Evolutionary conservation across 2,888 invertebrate species (phyloP), one percentile per base, ranked within the genome.

Genomic region (Athalia circularis): DNA sequence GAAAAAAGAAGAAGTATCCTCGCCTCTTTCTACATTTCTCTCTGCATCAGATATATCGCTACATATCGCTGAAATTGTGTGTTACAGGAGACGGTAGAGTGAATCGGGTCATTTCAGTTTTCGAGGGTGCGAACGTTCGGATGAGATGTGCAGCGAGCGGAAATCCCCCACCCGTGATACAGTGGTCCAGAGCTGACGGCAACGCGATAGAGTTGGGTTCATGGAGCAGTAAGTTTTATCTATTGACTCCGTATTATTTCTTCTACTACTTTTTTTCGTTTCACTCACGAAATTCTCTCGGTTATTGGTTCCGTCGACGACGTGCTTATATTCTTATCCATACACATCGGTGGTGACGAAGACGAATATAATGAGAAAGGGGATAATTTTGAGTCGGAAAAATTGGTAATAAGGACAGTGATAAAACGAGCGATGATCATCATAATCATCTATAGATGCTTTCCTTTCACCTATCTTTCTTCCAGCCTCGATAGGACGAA

Each of bases 61-160:
- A 29, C 29, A 29, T 29, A 29, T 29, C 29, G 29, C 29, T 29
- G 29, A 29, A 29, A 54, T 7, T 52, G 5, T 76, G n/a, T 67
- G 50, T 75, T 81, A 43, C 68, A 81, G 83, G 79, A 50, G 83
- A 82, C 78, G 61, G 80, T 80, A 47, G 74, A 59, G n/a, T 78
- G 83, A 15, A 85, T 78, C 45, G 80, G 77, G 29, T 92, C 94
- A 93, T 96, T 72, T 93, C 95, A 77, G 95, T 96, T 1, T 92
- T 94, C 52, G 97, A 97, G 90, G 95, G 95, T 0, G 95, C 95
- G 79, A 95, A 96, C 72, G 92, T 97, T 65, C 93, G 95, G n/a
- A 92, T 98, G 86, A 94, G 94, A 83, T 98, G 97, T 88, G 94
- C 94, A 47, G 95, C 96, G 0, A 94, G 94, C 82, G 97, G 97